Conservation (phyloP, 2,113 vertebrate species). For the Melanostigma gelatinosum region DNA sequence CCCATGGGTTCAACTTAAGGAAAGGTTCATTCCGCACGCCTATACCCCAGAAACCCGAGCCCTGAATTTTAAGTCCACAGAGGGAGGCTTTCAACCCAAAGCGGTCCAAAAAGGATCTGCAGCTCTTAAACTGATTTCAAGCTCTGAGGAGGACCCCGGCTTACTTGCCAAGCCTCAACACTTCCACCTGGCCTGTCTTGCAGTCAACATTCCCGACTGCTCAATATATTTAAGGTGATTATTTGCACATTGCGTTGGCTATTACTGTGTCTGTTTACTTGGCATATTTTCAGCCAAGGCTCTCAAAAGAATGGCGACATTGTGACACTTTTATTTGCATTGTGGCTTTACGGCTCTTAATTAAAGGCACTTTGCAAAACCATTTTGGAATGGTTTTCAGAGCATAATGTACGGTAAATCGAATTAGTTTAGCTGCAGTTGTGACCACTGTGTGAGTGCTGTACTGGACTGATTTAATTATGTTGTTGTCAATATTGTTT, state of each 20-base stretch:
- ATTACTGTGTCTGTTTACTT: not conserved
- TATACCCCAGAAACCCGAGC: constrained; percentile 60
- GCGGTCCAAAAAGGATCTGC: constrained; percentile 39
- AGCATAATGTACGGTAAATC: constrained; percentile 28
- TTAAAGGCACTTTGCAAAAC: constrained; percentile 41
- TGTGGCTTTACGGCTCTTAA: constrained; percentile 35
- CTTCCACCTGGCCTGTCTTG: constrained; percentile 11
- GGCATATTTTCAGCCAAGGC: not conserved
- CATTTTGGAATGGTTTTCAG: constrained; percentile 50
- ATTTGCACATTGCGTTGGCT: not conserved
- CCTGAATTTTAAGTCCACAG: constrained; percentile 60
- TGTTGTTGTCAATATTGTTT: constrained; percentile 30
- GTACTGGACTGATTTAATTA: constrained; percentile 18
- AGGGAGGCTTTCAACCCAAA: constrained; percentile 55
- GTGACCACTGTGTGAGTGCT: constrained; percentile 24
- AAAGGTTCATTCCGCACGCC: constrained; percentile 65
- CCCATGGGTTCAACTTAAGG: constrained; percentile 58
- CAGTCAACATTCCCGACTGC: not conserved
- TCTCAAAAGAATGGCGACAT: not conserved
- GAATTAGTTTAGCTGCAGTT: constrained; percentile 43
- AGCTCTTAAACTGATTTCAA: constrained; percentile 63
- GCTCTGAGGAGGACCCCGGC: not conserved
- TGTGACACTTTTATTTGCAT: constrained; percentile 18
- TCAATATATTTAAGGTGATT: constrained; percentile 1
- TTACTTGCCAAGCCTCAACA: constrained; percentile 26